Base-by-base conservation (phyloP, 2,797 vertebrate species). In the Fistularia commersonii region DNA sequence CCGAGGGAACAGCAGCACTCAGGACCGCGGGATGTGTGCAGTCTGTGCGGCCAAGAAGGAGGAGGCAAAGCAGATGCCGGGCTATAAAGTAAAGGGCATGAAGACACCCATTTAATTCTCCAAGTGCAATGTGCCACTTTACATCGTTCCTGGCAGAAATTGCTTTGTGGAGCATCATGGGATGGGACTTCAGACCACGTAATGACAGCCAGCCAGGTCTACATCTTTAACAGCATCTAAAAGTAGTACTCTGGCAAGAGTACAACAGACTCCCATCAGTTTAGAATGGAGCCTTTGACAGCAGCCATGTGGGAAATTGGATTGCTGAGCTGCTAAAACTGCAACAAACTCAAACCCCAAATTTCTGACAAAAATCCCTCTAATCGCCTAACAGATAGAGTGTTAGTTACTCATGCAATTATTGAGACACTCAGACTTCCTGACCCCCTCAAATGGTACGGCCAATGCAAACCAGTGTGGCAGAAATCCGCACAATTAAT, bases 301-400 rank as follows among this genome's bases (percentile, higher is more conserved):
- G 43, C 43, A 45, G 23, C 43, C 43, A n/a, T n/a, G 23, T n/a
- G 8, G 23, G 43, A 45, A 45, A 45, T 45, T 32, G 43, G 23
- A 44, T 31, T 14, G 41, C 8, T 9, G 43, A 32, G 8, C 38
- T 32, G 23, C 15, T 45, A 10, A 32, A 32, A 45, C 43, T n/a
- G 23, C 11, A 42, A 42, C 13, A 42, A 9, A 23, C 7, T 9
- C 41, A 11, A 32, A 32, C 9, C 15, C 23, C 10, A 32, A 45
- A 45, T 7, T 23, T 44, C 42, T 32, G 15, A 44, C 15, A 39
- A 11, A 11, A 42, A 42, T 42, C 41, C 13, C 8, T 42, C 12
- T 9, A 8, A 8, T 13, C 40, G 13, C 9, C 41, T 12, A 8
- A 10, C 12, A 42, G 41, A 13, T 14, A 42, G 14, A 42, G 8